phyloP scores from a whole-genome alignment of 1,140 invertebrate species.

The Homalodisca vitripennis region DNA sequence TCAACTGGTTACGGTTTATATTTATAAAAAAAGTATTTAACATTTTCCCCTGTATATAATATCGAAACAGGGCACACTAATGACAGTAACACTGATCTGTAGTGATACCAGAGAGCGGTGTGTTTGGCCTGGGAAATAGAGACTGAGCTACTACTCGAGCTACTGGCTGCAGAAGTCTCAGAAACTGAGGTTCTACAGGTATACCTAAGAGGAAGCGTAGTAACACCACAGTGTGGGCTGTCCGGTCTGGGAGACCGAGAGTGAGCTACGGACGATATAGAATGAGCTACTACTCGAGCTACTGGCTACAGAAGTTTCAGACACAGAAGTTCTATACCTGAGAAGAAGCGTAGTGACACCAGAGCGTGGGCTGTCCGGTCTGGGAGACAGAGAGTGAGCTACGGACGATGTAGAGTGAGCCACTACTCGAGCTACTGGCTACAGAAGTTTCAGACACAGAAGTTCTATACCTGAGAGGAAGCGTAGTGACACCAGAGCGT shows the following conservation, averaged over 20 bases:
- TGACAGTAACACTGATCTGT: too few relatives aligned
- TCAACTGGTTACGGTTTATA: not conserved
- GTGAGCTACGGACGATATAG: not conserved
- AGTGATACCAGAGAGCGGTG: not conserved
- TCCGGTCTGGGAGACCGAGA: not conserved
- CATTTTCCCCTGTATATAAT: not conserved
- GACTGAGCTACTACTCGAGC: not conserved
- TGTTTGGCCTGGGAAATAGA: not conserved
- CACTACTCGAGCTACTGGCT: slow-evolving; percentile 32
- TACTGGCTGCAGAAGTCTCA: too few relatives aligned
- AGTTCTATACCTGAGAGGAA: not conserved
- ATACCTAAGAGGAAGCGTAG: not conserved
- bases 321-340: too few relatives aligned
- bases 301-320: too few relatives aligned
- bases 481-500: not conserved
- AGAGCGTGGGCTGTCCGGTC: not conserved
- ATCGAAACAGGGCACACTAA: not conserved
- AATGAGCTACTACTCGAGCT: not conserved
- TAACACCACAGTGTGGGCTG: not conserved
- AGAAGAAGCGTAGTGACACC: not conserved
- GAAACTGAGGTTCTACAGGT: too few relatives aligned
- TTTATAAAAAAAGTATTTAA: not conserved
- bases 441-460: slow-evolving; percentile 57
- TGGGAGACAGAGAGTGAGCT: not conserved
- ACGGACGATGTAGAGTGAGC: not conserved